Evolutionary conservation across 2,888 invertebrate genomes (phyloP).

Genomic region (Eupithecia subumbrata): DNA sequence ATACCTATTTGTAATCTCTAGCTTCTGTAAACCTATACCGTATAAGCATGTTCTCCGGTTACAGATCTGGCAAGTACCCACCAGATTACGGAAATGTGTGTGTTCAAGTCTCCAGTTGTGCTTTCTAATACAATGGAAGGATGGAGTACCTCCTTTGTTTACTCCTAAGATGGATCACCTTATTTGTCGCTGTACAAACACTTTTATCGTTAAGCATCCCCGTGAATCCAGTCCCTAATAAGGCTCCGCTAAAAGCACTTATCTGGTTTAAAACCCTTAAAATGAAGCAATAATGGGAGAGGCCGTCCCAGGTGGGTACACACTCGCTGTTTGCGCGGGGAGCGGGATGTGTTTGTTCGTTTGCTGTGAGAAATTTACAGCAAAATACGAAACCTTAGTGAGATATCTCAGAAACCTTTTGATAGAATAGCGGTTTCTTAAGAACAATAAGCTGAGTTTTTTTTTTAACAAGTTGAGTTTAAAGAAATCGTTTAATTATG

Average conservation of each 20-base stretch:
- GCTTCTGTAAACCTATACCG: not conserved
- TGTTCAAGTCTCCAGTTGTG: not conserved
- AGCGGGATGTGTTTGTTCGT: constrained; percentile 26
- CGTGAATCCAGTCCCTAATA: constrained; percentile 64
- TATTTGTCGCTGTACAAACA: constrained; percentile 23
- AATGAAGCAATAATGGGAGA: constrained; percentile 74
- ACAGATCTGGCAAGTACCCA: not conserved
- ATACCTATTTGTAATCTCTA: not conserved
- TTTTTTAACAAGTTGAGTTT: not conserved
- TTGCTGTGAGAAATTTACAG: constrained; percentile 13
- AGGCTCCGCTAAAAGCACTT: constrained; percentile 67
- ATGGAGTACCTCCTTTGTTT: constrained; percentile 1
- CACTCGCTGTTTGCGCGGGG: constrained; percentile 39
- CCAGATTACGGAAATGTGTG: not conserved
- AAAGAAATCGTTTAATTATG: not conserved
- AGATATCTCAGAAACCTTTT: not conserved
- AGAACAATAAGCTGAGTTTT: not conserved
- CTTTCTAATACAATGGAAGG: constrained; percentile 7
- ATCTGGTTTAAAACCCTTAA: constrained; percentile 72
- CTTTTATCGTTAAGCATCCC: constrained; percentile 35
- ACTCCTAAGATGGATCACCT: constrained; percentile 19
- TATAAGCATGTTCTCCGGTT: not conserved
- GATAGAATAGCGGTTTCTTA: not conserved
- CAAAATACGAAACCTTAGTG: not conserved
- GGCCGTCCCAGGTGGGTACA: constrained; percentile 49